These are phyloP conservation scores for Pectinophora gossypiella DNA, from an alignment of 1,140 invertebrate genomes.

Conservation along the genomic window DNA sequence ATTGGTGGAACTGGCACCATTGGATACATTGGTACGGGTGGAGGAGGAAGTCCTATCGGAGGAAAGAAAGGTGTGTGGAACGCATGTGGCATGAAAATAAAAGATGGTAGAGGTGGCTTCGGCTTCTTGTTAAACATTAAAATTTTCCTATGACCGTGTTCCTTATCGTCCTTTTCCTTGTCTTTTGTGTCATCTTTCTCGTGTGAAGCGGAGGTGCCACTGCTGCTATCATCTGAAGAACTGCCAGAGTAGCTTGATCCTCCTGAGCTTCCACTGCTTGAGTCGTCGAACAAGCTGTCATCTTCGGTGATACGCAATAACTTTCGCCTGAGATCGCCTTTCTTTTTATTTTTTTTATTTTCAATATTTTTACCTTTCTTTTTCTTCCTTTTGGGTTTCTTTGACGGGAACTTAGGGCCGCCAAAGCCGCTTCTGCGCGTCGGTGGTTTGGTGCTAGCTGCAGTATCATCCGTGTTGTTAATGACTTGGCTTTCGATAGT, in stretches of 20 bases:
- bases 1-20: slow-evolving; percentile 52
- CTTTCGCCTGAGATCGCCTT: slow-evolving; percentile 34
- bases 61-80: slow-evolving; percentile 57
- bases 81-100: slow-evolving; percentile 49
- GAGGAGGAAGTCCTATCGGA: slow-evolving; percentile 47
- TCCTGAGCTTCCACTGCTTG: background rate
- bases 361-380: slow-evolving; percentile 23
- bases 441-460: background rate
- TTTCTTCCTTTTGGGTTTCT: slow-evolving; percentile 29
- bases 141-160: slow-evolving; percentile 54
- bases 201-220: no score
- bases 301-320: slow-evolving; percentile 49
- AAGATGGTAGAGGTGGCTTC: slow-evolving; percentile 49
- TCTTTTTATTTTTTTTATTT: slow-evolving; percentile 22
- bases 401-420: background rate
- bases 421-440: slow-evolving; percentile 36
- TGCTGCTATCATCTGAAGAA: slow-evolving; percentile 4
- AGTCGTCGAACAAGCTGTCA: slow-evolving; percentile 46
- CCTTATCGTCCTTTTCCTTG: slow-evolving; percentile 19
- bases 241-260: background rate
- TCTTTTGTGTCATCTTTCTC: slow-evolving; percentile 21
- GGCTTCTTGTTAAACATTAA: slow-evolving; percentile 53
- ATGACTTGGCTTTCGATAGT: slow-evolving; percentile 60
- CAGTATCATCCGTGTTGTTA: slow-evolving; percentile 41
- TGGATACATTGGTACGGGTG: slow-evolving; percentile 56